Conservation (phyloP, 1,140 invertebrate species). For the Sitobion miscanthi region DNA sequence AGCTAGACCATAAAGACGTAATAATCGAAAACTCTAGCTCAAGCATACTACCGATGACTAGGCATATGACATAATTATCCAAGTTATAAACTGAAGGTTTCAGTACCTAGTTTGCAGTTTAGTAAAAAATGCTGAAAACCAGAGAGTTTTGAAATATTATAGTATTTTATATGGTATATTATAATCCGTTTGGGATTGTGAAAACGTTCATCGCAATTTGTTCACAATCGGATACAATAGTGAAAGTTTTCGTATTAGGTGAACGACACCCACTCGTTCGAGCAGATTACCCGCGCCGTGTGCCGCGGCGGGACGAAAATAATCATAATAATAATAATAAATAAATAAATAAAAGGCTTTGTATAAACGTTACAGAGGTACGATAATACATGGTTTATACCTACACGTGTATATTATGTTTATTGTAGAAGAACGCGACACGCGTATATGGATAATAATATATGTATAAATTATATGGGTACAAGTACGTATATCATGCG, state of each 20-base stretch:
- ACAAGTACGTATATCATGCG: not conserved
- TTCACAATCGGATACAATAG: constrained; percentile 44
- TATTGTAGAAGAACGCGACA: not conserved
- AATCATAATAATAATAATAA: not conserved
- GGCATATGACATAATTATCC: not conserved
- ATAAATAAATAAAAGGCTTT: not conserved
- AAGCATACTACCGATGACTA: too few species aligned
- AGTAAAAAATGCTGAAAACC: not conserved
- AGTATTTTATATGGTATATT: not conserved
- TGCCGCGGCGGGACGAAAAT: not conserved
- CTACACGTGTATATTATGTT: not conserved
- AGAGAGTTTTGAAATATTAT: not conserved
- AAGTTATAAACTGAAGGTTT: not conserved
- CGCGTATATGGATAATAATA: not conserved
- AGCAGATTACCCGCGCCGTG: not conserved
- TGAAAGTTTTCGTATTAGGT: constrained; percentile 32
- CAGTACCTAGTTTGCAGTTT: not conserved
- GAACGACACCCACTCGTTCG: constrained; percentile 29
- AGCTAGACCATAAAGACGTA: too few species aligned
- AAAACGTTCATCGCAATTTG: constrained; percentile 42
- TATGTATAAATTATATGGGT: not conserved
- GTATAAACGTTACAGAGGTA: not conserved
- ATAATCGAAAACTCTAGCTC: too few species aligned
- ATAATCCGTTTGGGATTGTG: constrained; percentile 24
- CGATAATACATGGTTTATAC: not conserved